Percentiles rank a stretch among this genome's conserved stretches.
phyloP scores from a whole-genome alignment of 2,113 vertebrate genomes.

The Vanacampus margaritifer region DNA sequence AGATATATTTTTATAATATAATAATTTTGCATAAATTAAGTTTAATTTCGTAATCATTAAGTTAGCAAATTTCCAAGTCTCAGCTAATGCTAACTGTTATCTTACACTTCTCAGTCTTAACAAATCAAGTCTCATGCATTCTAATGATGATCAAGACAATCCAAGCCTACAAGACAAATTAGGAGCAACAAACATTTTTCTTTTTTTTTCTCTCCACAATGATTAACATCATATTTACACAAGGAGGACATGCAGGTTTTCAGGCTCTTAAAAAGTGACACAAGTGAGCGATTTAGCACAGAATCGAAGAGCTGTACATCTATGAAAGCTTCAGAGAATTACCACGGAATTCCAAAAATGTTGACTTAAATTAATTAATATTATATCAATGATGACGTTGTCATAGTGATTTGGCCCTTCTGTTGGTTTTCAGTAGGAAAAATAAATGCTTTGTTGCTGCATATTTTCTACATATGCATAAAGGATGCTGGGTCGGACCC shows the following conservation, averaged over 20 bases:
- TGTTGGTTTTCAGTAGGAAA: conserved; percentile 51
- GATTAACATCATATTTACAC: conserved; percentile 66
- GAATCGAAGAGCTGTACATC: conserved; percentile 32
- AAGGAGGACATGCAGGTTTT: conserved; percentile 51
- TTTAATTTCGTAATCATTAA: not conserved
- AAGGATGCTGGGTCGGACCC: not conserved
- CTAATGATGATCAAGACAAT: conserved; percentile 51
- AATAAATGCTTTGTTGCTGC: conserved; percentile 54
- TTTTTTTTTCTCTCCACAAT: conserved; percentile 37
- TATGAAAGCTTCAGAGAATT: conserved; percentile 17
- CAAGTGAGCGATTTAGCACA: conserved; percentile 21
- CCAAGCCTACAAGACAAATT: conserved; percentile 51
- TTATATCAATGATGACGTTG: not conserved
- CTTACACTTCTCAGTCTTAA: conserved; percentile 16
- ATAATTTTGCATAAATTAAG: not conserved
- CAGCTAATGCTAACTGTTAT: not conserved
- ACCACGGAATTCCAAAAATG: not conserved
- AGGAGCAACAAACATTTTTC: conserved; percentile 33
- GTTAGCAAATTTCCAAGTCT: not conserved
- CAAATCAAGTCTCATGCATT: conserved; percentile 46
- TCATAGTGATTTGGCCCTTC: conserved; percentile 53
- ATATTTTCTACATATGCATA: not conserved
- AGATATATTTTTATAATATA: not conserved
- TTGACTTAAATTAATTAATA: not conserved
- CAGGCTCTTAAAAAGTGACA: conserved; percentile 29